A percentile compares a stretch with the other conserved stretches of the same genome.
phyloP scores from a whole-genome alignment of 1,140 invertebrate genomes.

The Hypothenemus hampei region DNA sequence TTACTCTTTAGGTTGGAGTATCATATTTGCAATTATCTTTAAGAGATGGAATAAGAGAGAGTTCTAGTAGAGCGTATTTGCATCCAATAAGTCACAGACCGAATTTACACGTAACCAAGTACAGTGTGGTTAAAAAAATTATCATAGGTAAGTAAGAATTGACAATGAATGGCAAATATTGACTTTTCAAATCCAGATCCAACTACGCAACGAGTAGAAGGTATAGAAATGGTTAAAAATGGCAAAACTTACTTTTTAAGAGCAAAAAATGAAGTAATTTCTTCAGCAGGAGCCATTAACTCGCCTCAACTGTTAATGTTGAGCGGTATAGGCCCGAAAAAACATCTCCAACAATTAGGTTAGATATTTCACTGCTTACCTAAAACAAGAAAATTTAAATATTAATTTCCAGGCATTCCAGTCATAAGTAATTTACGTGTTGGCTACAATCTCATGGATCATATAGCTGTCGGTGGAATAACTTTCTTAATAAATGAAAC shows the following conservation, averaged over 20 bases:
- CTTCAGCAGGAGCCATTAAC: constrained; percentile 69
- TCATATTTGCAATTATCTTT: constrained; percentile 62
- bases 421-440: constrained; percentile 68
- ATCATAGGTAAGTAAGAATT: constrained; percentile 56
- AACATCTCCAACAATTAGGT: constrained; percentile 53
- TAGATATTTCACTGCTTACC: constrained; percentile 5
- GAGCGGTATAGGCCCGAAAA: constrained; percentile 69
- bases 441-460: constrained; percentile 75
- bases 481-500: constrained; percentile 59
- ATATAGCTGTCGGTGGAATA: constrained; percentile 64
- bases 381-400: constrained; percentile 10
- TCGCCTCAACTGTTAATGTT: constrained; percentile 76
- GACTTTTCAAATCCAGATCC: constrained; percentile 44
- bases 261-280: constrained; percentile 69
- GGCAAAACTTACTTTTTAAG: constrained; percentile 53
- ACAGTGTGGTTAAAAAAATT: constrained; percentile 63
- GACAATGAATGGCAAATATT: too few species aligned
- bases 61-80: constrained; percentile 68
- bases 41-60: constrained; percentile 66
- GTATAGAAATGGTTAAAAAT: constrained; percentile 57
- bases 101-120: constrained; percentile 63
- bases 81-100: constrained; percentile 57
- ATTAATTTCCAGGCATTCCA: constrained; percentile 47
- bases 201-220: constrained; percentile 56
- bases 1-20: constrained; percentile 49